Percentiles rank a stretch among this genome's conserved stretches.
phyloP scores from a whole-genome alignment of 2,113 vertebrate species.

The Neotragus pygmaeus region DNA sequence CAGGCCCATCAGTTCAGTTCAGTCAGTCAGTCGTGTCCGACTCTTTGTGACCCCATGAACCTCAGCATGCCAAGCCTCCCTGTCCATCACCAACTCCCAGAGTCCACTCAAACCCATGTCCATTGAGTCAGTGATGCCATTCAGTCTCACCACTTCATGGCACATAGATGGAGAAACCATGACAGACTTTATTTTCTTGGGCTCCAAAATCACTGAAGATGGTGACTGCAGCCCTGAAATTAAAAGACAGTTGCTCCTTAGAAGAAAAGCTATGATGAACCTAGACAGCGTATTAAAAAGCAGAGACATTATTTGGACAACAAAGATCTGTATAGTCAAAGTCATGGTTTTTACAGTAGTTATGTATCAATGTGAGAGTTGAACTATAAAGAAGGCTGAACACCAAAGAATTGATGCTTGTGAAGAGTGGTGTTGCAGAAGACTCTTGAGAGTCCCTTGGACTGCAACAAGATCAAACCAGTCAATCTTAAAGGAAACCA shows the following conservation, averaged over 20 bases:
- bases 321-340: background rate
- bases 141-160: background rate
- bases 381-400: background rate
- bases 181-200: background rate
- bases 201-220: background rate
- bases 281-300: background rate
- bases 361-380: background rate
- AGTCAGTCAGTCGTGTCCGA: accelerated
- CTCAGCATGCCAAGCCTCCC: too few species aligned
- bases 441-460: background rate
- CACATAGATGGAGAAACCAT: background rate
- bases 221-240: background rate
- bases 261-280: background rate
- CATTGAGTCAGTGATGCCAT: too few species aligned
- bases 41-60: too few species aligned
- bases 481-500: background rate
- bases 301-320: background rate
- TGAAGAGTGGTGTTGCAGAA: background rate
- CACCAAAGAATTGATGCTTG: background rate
- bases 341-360: background rate
- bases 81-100: too few species aligned
- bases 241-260: background rate
- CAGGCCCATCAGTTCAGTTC: too few species aligned
- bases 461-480: background rate
- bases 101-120: too few species aligned